Evolutionary conservation across 2,888 invertebrate species (phyloP).

Genomic region (Hirtodrosophila histrioides): DNA sequence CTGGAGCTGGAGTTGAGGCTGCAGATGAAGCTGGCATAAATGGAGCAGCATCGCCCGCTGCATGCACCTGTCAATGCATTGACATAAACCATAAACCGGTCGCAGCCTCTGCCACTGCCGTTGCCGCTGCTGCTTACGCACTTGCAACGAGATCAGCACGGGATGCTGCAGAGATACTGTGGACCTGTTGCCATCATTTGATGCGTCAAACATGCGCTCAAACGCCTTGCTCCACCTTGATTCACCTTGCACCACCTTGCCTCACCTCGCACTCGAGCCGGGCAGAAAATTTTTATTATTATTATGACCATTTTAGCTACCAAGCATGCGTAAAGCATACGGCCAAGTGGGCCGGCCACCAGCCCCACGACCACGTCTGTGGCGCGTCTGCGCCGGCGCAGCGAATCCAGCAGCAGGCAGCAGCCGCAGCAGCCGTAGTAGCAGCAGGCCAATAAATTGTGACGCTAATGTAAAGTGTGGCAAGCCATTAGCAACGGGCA

Average conservation of each 20-base stretch:
- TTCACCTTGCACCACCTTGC: slow-evolving; percentile 7
- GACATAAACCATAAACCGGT: slow-evolving; percentile 80
- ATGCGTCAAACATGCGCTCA: slow-evolving; percentile 80
- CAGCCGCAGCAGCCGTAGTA: slow-evolving; percentile 26
- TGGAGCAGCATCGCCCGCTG: slow-evolving; percentile 64
- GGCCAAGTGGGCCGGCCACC: slow-evolving; percentile 57
- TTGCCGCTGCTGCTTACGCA: slow-evolving; percentile 69
- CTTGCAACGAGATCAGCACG: slow-evolving; percentile 62
- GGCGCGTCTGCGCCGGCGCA: slow-evolving; percentile 49
- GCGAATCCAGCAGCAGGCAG: slow-evolving; percentile 9
- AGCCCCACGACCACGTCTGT: slow-evolving; percentile 40
- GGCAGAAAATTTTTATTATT: slow-evolving; percentile 78
- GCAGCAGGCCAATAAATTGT: slow-evolving; percentile 74
- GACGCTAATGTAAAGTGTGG: slow-evolving; percentile 80
- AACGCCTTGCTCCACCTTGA: slow-evolving; percentile 54
- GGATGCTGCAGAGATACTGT: slow-evolving; percentile 45
- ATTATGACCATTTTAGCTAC: slow-evolving; percentile 79
- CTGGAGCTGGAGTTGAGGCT: slow-evolving; percentile 8
- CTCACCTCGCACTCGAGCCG: slow-evolving; percentile 19
- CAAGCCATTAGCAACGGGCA: slow-evolving; percentile 72
- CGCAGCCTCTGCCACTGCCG: slow-evolving; percentile 11
- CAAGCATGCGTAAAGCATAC: slow-evolving; percentile 73
- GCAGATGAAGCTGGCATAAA: slow-evolving; percentile 54
- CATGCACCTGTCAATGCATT: slow-evolving; percentile 78
- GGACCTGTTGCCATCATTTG: slow-evolving; percentile 71